Evolutionary conservation across 2,113 vertebrate species (phyloP).

Genomic region (Istiophorus platypterus): DNA sequence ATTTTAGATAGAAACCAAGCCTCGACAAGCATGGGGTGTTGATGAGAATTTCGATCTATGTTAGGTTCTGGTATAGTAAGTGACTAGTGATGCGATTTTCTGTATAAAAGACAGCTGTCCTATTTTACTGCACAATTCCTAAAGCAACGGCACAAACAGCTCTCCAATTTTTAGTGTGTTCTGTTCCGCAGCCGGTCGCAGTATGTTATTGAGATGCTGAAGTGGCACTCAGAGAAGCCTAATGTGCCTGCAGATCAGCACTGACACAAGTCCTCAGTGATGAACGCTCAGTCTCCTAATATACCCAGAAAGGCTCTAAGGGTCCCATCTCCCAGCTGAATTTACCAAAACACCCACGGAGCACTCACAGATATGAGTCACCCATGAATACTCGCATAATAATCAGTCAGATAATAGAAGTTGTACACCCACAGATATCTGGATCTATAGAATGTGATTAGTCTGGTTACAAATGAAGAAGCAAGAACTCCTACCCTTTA

Average conservation of each 20-base stretch:
- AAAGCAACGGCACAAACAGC: background rate
- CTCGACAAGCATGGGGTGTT: background rate
- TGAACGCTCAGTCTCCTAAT: conserved; percentile 52
- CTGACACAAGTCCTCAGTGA: conserved; percentile 20
- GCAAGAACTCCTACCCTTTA: background rate
- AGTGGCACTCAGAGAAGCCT: conserved; percentile 53
- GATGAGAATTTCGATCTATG: background rate
- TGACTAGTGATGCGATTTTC: conserved; percentile 21
- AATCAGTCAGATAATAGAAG: conserved; percentile 28
- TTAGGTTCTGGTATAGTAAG: background rate
- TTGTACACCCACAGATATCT: background rate
- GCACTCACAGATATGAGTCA: conserved; percentile 62
- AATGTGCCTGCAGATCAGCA: conserved; percentile 22
- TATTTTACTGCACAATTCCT: background rate
- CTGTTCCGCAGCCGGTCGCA: background rate
- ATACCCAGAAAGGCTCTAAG: conserved; percentile 57
- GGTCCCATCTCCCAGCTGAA: conserved; percentile 38
- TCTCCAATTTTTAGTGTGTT: conserved; percentile 16
- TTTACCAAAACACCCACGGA: conserved; percentile 56
- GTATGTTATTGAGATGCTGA: conserved; percentile 43
- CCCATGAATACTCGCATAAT: conserved; percentile 42
- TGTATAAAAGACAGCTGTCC: conserved; percentile 10
- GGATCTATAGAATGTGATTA: conserved; percentile 4
- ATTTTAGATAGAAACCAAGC: background rate
- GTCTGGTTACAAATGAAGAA: background rate